Base-by-base conservation (phyloP, 1,140 invertebrate species). In the Maniola jurtina region DNA sequence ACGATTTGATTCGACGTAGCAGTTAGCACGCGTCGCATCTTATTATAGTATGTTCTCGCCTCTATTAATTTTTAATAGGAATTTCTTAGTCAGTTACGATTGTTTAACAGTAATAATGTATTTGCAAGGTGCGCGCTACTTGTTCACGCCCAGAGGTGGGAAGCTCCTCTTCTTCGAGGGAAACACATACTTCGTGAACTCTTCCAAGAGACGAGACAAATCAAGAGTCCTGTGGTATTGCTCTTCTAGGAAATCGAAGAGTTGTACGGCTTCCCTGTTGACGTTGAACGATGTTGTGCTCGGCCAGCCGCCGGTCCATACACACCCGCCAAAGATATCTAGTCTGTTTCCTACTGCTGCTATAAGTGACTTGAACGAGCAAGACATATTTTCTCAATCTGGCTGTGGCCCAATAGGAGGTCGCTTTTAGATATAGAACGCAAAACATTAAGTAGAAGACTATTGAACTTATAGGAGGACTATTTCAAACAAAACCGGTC, bases 121-220 rank as follows among this genome's bases (percentile, higher is more conserved):
- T 36, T 73, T 77, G 61, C 42, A 71, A 79, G 73, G 78, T 76
- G 80, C 83, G 6, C 74, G 77, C 10, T 86, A 83, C 66, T 55
- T 86, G 66, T 75, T 68, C 50, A 84, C 84, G 35, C 67, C 72
- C 50, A 75, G 80, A 40, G 80, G 86, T 34, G 78, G 75, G 13
- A 76, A 79, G 40, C 75, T 86, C 48, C 74, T 86, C 34, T 81
- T 79, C 70, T 83, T 77, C 75, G 69, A 77, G 38, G 83, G 84
- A 16, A 82, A 88, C 64, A 86, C 83, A 0, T 88, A 76, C 71
- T 88, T 81, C 76, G 76, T 86, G 25, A 83, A 86, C 60, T 82
- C 76, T 34, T 72, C 76, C n/a, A 84, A 81, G 42, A 77, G 75
- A 7, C 76, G 75, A 40, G 69, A 76, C 45, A 78, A 77, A 36